A percentile compares a stretch with the other conserved stretches of the same genome.
phyloP scores from a whole-genome alignment of 2,113 vertebrate genomes.

The Bubo scandiacus region DNA sequence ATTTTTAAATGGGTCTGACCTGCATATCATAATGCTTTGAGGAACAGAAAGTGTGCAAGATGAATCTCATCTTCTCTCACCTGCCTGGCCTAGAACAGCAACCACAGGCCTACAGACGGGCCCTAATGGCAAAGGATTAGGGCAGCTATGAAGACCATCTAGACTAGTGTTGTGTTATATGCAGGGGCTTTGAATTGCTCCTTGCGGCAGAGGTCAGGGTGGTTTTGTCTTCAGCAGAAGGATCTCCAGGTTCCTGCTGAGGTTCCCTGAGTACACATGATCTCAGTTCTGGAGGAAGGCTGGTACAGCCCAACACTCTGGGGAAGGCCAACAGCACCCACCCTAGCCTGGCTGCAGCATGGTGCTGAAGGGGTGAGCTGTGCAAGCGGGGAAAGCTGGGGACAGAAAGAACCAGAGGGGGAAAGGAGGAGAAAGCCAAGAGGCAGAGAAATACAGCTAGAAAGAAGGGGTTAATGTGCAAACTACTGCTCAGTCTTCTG shows the following conservation, averaged over 20 bases:
- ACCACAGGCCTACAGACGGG: not conserved
- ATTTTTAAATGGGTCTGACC: not conserved
- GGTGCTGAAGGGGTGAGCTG: not conserved
- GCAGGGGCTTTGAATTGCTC: not conserved
- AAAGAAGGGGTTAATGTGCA: not conserved
- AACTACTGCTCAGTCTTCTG: not conserved
- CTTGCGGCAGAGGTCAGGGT: not conserved
- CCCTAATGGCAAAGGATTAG: too few relatives aligned
- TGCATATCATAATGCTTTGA: not conserved
- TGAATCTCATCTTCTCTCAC: not conserved
- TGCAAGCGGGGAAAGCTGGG: accelerated
- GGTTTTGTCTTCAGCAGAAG: not conserved
- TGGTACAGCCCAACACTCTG: not conserved
- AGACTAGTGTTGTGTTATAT: accelerated
- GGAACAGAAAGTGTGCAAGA: not conserved
- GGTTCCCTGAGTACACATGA: accelerated
- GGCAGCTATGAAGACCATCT: not conserved
- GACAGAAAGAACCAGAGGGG: not conserved
- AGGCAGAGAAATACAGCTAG: not conserved
- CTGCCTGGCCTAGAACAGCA: not conserved
- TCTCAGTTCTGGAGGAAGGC: not conserved
- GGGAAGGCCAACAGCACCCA: not conserved
- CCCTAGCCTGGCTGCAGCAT: accelerated
- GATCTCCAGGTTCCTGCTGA: not conserved
- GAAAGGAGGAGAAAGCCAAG: not conserved